Conservation (phyloP, 2,113 vertebrate species). For the Balaeniceps rex region DNA sequence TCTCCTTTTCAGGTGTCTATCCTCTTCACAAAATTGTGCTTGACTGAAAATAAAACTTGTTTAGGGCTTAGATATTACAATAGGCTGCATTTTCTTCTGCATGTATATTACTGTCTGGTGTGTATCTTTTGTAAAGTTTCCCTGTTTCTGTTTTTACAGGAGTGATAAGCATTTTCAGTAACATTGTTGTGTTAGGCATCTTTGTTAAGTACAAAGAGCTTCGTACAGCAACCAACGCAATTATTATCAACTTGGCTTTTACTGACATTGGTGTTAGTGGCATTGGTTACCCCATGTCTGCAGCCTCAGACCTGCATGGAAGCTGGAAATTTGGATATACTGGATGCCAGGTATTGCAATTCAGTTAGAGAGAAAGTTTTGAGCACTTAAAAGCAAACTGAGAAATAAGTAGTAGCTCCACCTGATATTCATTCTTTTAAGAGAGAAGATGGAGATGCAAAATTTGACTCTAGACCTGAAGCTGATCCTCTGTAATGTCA, state of each 20-base stretch:
- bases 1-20: not conserved
- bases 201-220: conserved; percentile 93
- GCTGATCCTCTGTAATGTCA: not conserved
- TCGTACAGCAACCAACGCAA: conserved; percentile 91
- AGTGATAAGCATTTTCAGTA: conserved; percentile 89
- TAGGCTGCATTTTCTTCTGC: not conserved
- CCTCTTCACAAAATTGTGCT: not conserved
- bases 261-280: conserved; percentile 95
- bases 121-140: not conserved
- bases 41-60: not conserved
- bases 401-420: not conserved
- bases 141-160: conserved; percentile 73
- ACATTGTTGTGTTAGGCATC: conserved; percentile 90
- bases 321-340: conserved; percentile 94
- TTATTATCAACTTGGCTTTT: conserved; percentile 94
- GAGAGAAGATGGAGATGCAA: not conserved
- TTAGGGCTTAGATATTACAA: not conserved
- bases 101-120: not conserved
- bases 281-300: conserved; percentile 98
- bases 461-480: not conserved
- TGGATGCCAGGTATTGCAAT: conserved; percentile 89
- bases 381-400: not conserved
- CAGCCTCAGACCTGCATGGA: conserved; percentile 93
- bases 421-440: not conserved
- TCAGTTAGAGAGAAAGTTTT: not conserved